These are phyloP conservation scores for Tragelaphus imberbis DNA, from an alignment of 2,113 vertebrate species.

Conservation along the genomic window DNA sequence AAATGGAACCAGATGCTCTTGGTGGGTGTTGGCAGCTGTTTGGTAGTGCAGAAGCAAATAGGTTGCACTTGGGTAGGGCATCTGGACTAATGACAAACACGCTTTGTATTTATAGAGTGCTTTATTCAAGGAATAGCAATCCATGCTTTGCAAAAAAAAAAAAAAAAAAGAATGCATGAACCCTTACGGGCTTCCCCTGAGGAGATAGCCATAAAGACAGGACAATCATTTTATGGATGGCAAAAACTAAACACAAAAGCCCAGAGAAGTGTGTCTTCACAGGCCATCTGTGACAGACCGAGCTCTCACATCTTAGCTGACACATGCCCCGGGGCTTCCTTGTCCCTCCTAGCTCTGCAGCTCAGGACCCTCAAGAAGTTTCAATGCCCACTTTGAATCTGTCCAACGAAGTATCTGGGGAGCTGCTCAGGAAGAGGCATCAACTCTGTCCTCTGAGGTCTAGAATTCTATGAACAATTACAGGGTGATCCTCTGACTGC, in stretches of 20 bases:
- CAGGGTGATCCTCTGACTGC: background rate
- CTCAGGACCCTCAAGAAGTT: slow-evolving; percentile 13
- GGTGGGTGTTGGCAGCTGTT: slow-evolving; percentile 56
- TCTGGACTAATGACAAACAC: slow-evolving; percentile 24
- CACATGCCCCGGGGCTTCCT: background rate
- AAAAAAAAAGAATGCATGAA: background rate
- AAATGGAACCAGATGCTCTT: slow-evolving; percentile 69
- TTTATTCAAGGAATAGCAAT: background rate
- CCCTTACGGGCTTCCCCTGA: background rate
- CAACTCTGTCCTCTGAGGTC: background rate
- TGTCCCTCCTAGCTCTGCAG: background rate
- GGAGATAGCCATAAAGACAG: background rate
- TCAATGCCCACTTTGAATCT: slow-evolving; percentile 44
- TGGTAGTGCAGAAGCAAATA: slow-evolving; percentile 42
- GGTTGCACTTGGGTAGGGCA: slow-evolving; percentile 7
- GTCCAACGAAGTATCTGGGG: slow-evolving; percentile 2
- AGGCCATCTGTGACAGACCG: slow-evolving; percentile 8
- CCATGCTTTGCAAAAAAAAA: background rate
- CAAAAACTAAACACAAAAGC: background rate
- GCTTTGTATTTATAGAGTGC: slow-evolving; percentile 12
- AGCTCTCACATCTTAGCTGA: background rate
- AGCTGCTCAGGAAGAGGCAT: background rate
- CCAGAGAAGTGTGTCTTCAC: background rate
- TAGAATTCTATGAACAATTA: background rate
- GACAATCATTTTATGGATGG: slow-evolving; percentile 34